These are phyloP conservation scores for Drosophila bocki DNA, from an alignment of 1,140 invertebrate genomes.

Conservation along the genomic window DNA sequence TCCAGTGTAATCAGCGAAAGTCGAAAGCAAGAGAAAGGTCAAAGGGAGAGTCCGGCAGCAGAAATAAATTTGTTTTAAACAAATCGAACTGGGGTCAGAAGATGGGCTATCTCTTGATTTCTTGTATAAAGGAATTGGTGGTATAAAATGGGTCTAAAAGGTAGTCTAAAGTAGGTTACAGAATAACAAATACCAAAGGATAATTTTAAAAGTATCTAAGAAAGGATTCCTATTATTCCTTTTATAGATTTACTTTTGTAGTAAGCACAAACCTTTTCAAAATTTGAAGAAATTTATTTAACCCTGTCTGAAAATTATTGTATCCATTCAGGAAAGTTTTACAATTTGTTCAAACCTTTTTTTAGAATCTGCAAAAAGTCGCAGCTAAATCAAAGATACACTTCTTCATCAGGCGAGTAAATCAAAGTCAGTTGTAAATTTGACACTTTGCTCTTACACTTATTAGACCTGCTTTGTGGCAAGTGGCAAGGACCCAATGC, in stretches of 20 bases:
- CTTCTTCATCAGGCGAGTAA: constrained; percentile 36
- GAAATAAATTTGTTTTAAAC: constrained; percentile 46
- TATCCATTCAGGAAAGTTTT: neutral
- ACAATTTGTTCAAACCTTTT: neutral
- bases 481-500: constrained; percentile 25
- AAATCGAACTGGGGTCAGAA: constrained; percentile 33
- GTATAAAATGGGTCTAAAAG: neutral
- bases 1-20: constrained; percentile 49
- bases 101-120: constrained; percentile 5
- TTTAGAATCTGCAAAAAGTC: neutral
- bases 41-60: constrained; percentile 2
- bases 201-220: too few relatives aligned
- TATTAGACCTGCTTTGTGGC: constrained; percentile 56
- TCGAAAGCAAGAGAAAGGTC: constrained; percentile 10
- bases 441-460: constrained; percentile 52
- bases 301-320: neutral
- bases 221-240: too few relatives aligned
- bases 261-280: neutral
- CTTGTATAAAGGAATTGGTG: neutral
- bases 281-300: neutral
- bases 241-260: too few relatives aligned
- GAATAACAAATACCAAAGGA: neutral
- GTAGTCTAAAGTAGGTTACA: neutral
- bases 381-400: constrained; percentile 23
- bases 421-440: constrained; percentile 66